Evolutionary conservation across 2,797 vertebrate species (phyloP).

Genomic region (Decapterus maruadsi): DNA sequence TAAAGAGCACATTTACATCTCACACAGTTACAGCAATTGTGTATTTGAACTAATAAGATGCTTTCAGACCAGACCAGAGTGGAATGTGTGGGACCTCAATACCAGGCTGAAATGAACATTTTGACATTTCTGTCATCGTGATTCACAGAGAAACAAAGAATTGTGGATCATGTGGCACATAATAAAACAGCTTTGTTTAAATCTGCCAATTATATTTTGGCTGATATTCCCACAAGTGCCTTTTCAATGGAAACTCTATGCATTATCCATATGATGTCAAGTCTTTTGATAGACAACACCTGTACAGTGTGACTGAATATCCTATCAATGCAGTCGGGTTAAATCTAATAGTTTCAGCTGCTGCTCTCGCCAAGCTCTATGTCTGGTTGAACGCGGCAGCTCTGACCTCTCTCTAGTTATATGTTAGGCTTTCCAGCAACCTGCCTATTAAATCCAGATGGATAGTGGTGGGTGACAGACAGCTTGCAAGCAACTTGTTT

Average conservation of each 20-base stretch:
- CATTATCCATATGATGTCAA: conserved; percentile 29
- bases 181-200: conserved; percentile 24
- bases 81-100: conserved; percentile 19
- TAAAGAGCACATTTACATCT: not conserved
- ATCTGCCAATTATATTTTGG: conserved; percentile 27
- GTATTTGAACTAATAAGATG: conserved; percentile 13
- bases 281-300: conserved; percentile 37
- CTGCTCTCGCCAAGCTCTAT: conserved; percentile 39
- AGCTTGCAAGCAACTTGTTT: conserved; percentile 54
- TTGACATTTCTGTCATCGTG: conserved; percentile 24
- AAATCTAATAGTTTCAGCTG: conserved; percentile 34
- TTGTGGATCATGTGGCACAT: conserved; percentile 31
- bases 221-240: not conserved
- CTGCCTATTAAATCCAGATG: conserved; percentile 61
- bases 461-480: conserved; percentile 62
- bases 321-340: conserved; percentile 44
- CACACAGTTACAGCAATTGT: not conserved
- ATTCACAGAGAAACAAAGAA: conserved; percentile 23
- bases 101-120: conserved; percentile 1
- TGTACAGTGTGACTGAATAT: conserved; percentile 52
- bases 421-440: conserved; percentile 56
- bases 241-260: conserved; percentile 13
- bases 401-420: conserved; percentile 39
- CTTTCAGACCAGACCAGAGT: not conserved
- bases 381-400: conserved; percentile 28